phyloP scores from a whole-genome alignment of 2,888 invertebrate genomes.

The Calliphora vomitoria region DNA sequence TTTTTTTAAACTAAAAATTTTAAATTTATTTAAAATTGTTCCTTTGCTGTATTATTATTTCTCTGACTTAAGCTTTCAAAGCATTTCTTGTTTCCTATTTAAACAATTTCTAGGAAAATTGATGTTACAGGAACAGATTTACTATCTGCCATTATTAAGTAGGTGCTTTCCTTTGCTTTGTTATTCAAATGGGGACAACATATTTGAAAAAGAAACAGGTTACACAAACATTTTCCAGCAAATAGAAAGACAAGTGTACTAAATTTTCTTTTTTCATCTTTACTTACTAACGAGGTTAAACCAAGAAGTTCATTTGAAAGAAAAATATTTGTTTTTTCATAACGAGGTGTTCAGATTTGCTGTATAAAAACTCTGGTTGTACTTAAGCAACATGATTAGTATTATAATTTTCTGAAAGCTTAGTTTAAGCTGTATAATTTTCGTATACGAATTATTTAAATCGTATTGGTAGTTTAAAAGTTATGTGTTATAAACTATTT shows the following conservation, averaged over 20 bases:
- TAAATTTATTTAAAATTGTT: no score
- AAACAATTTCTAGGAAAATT: conserved; percentile 6
- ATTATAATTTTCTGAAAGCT: no score
- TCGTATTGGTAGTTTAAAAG: no score
- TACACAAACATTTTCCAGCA: conserved; percentile 30
- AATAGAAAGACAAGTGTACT: neutral
- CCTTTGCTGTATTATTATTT: neutral
- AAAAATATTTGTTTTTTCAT: no score
- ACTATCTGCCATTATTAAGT: conserved; percentile 33
- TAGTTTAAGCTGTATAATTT: no score
- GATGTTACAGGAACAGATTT: conserved; percentile 41
- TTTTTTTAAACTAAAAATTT: no score
- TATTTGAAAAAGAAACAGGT: conserved; percentile 9
- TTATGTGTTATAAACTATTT: no score
- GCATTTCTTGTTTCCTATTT: neutral
- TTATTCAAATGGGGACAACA: neutral
- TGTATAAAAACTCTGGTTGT: no score
- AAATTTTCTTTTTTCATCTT: neutral
- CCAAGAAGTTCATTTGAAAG: neutral
- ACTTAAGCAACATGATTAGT: no score
- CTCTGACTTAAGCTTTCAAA: neutral
- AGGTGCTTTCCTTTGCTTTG: conserved; percentile 17
- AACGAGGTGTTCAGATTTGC: no score
- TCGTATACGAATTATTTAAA: no score
- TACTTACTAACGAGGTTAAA: neutral